Evolutionary conservation across 2,888 invertebrate genomes (phyloP).

Genomic region (Arge pagana): DNA sequence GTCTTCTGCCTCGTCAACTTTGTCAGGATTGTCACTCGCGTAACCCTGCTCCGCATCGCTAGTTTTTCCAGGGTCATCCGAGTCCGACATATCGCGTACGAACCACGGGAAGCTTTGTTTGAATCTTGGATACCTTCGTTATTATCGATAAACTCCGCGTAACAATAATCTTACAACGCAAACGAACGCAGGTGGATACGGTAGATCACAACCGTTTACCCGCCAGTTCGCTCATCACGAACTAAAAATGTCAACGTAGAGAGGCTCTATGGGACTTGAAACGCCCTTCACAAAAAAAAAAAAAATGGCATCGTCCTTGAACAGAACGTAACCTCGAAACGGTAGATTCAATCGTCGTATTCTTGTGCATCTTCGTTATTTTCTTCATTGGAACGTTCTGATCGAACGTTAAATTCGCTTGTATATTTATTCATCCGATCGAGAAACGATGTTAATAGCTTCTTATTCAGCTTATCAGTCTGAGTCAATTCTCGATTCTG

Average conservation of each 20-base stretch:
- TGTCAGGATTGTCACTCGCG: slow-evolving; percentile 4
- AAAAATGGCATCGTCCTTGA: background rate
- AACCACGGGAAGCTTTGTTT: too few species aligned
- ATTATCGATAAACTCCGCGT: too few species aligned
- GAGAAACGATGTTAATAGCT: slow-evolving; percentile 66
- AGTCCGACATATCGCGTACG: too few species aligned
- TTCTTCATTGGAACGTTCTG: slow-evolving; percentile 1
- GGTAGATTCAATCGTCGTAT: background rate
- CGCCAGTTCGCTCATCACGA: slow-evolving; percentile 5
- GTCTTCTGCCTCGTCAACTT: slow-evolving; percentile 19
- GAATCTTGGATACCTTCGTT: too few species aligned
- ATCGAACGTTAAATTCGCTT: slow-evolving; percentile 38
- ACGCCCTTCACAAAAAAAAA: background rate
- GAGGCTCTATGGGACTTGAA: background rate
- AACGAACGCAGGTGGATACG: too few species aligned
- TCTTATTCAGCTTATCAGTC: slow-evolving; percentile 71
- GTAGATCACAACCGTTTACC: background rate
- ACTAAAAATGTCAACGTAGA: background rate
- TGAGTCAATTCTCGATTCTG: slow-evolving; percentile 62
- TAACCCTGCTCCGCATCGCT: too few species aligned
- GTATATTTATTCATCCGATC: slow-evolving; percentile 62
- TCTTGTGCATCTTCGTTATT: slow-evolving; percentile 1
- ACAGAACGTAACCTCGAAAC: slow-evolving; percentile 8
- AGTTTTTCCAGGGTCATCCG: too few species aligned
- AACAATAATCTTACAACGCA: too few species aligned